Conservation (phyloP, 2,113 vertebrate genomes). For the Naja naja region DNA sequence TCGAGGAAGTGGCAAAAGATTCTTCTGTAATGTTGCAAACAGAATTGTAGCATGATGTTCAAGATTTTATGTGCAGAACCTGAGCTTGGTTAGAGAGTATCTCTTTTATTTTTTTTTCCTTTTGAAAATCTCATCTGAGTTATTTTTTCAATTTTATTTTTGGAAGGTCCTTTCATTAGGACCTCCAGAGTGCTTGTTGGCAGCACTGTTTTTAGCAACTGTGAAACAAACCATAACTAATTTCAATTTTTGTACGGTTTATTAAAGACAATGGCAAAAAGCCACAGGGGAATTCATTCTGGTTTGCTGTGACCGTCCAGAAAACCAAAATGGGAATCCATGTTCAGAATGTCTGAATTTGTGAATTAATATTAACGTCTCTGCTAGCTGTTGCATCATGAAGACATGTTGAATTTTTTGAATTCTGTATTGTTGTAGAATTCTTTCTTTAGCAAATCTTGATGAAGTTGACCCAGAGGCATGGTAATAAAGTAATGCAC, state of each 20-base stretch:
- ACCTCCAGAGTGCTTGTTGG: not conserved
- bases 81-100: not conserved
- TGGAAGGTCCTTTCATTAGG: not conserved
- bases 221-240: not conserved
- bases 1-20: not conserved
- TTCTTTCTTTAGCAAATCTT: not conserved
- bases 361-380: not conserved
- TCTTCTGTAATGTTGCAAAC: not conserved
- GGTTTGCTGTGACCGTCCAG: not conserved
- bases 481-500: not conserved
- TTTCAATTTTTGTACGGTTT: not conserved
- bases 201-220: not conserved
- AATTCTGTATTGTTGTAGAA: not conserved
- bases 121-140: not conserved
- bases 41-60: not conserved
- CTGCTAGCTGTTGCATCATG: not conserved
- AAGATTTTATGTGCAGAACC: not conserved
- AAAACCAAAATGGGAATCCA: not conserved
- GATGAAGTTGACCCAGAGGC: not conserved
- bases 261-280: not conserved
- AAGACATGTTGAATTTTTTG: not conserved
- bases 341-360: not conserved
- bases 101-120: not conserved
- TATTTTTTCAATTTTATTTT: not conserved
- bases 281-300: not conserved